These are phyloP conservation scores for Bombycilla garrulus DNA, from an alignment of 2,113 vertebrate species.

Conservation along the genomic window DNA sequence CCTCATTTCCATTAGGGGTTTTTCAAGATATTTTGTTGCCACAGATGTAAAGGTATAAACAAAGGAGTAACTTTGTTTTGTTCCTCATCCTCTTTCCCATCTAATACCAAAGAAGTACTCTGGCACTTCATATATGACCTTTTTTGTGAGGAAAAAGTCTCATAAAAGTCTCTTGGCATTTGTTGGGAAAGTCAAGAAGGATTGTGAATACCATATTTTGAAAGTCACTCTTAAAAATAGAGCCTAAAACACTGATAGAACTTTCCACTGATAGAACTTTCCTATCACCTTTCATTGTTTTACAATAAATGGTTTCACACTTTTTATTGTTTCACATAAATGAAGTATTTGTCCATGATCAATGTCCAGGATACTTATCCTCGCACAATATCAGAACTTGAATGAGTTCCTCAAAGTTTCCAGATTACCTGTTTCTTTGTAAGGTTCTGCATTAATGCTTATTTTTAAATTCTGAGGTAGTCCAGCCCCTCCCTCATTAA, in stretches of 20 bases:
- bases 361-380: not conserved
- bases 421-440: not conserved
- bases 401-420: not conserved
- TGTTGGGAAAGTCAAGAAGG: not conserved
- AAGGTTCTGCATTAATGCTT: not conserved
- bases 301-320: not conserved
- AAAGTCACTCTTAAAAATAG: not conserved
- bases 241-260: not conserved
- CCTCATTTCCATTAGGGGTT: not conserved
- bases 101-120: not conserved
- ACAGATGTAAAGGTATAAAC: not conserved
- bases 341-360: not conserved
- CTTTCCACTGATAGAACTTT: not conserved
- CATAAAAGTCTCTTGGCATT: too few relatives aligned
- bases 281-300: not conserved
- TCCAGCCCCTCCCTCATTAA: not conserved
- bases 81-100: not conserved
- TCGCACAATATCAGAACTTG: not conserved
- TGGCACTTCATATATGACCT: not conserved
- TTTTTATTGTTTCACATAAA: not conserved
- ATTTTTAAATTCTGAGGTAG: not conserved
- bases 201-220: not conserved
- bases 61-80: not conserved
- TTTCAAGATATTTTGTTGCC: not conserved
- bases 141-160: not conserved